Evolutionary conservation across 2,113 vertebrate species (phyloP), one percentile per base, ranked within the genome.

Genomic region (Colaptes auratus): DNA sequence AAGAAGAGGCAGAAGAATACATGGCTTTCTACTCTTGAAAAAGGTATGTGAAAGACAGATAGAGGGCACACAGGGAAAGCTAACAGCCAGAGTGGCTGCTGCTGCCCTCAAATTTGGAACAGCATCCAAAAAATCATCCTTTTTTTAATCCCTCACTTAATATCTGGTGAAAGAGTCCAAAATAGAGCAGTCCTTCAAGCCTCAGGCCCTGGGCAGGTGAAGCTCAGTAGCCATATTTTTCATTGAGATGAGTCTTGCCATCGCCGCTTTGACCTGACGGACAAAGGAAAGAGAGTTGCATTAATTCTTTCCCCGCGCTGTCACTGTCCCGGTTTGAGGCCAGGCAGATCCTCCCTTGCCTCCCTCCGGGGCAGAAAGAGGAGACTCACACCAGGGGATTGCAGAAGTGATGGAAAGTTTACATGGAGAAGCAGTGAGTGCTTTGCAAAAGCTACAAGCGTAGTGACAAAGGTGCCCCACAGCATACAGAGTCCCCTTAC

Each of bases 181-280:
- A 87, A 20, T 2, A 87, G 36, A 76, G 48, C 64, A 66, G 46
- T 74, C 70, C 72, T 82, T 89, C 48, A 39, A 69, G 79, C 85
- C 60, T 56, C 79, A 90, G n/a, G 33, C 76, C 70, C 48, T 10
- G 19, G 58, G 35, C 13, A 23, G 15, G 69, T 30, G 91, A 89
- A 79, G 56, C 71, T 99, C 91, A 99, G 96, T 99, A 99, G 95
- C 99, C 99, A 1, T 98, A 99, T 95, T 99, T 99, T 70, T 99
- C 99, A 91, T 99, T 99, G 30, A 99, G 98, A 96, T 99, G 98
- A 36, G 99, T 99, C 91, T 98, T 98, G 56, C 99, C 99, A 80
- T 99, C 99, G 89, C 99, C 99, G 5, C 97, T 98, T 96, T 99
- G 99, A 97, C 97, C 99, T 99, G 91, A n/a, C 23, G 39, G 89